These are phyloP conservation scores for Unio delphinus DNA, from an alignment of 2,888 invertebrate species.

Conservation along the genomic window DNA sequence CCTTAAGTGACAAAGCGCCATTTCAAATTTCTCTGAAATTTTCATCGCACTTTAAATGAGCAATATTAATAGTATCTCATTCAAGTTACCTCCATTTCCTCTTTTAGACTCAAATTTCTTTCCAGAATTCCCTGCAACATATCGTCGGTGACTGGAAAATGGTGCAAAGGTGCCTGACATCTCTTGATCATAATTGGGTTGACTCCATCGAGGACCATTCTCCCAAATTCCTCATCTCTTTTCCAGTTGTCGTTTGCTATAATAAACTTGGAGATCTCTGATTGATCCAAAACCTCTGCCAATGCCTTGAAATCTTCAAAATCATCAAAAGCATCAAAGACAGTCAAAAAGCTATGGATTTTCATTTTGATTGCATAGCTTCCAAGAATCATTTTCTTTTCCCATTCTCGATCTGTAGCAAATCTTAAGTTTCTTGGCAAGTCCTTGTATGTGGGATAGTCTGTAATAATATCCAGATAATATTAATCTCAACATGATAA, in stretches of 20 bases:
- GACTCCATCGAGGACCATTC: slow-evolving; percentile 21
- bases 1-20: too few species aligned
- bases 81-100: slow-evolving; percentile 26
- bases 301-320: slow-evolving; percentile 18
- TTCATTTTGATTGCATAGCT: slow-evolving; percentile 26
- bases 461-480: slow-evolving; percentile 8
- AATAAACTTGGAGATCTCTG: slow-evolving; percentile 2
- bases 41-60: too few species aligned
- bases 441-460: slow-evolving; percentile 16
- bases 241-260: slow-evolving; percentile 25
- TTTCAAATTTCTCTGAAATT: too few species aligned
- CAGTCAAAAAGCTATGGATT: slow-evolving; percentile 22
- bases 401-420: slow-evolving; percentile 23
- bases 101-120: slow-evolving; percentile 16
- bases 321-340: slow-evolving; percentile 29
- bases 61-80: too few species aligned
- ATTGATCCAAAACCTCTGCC: slow-evolving; percentile 5
- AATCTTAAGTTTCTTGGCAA: slow-evolving; percentile 27
- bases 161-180: slow-evolving; percentile 2
- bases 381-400: slow-evolving; percentile 24
- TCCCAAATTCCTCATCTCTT: slow-evolving; percentile 31
- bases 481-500: too few species aligned
- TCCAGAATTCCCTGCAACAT: slow-evolving; percentile 25
- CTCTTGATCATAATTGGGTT: slow-evolving; percentile 23
- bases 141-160: slow-evolving; percentile 31